Evolutionary conservation across 1,140 invertebrate genomes (phyloP).

Genomic region (Oryzaephilus surinamensis): DNA sequence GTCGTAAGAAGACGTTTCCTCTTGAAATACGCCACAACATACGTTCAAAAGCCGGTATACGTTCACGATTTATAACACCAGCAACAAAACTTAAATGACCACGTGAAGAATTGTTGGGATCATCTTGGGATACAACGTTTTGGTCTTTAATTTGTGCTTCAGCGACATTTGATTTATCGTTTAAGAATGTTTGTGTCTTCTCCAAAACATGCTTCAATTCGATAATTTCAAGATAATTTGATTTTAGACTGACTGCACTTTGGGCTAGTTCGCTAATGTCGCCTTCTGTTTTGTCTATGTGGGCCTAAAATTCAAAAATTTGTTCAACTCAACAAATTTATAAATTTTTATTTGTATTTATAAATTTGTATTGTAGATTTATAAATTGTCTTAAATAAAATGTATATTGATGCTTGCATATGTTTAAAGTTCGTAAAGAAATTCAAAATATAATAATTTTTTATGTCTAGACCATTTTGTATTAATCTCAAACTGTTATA

Average conservation of each 20-base stretch:
- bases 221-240: conserved; percentile 87
- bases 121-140: conserved; percentile 37
- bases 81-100: conserved; percentile 69
- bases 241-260: conserved; percentile 87
- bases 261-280: conserved; percentile 87
- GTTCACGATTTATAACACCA: conserved; percentile 77
- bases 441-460: too few relatives aligned
- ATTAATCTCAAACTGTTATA: too few relatives aligned
- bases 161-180: too few relatives aligned
- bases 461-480: too few relatives aligned
- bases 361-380: too few relatives aligned
- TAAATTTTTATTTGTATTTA: too few relatives aligned
- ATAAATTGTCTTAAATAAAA: too few relatives aligned
- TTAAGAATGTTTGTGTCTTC: conserved; percentile 89
- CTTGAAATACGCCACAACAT: conserved; percentile 96
- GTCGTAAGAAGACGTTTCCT: conserved; percentile 82
- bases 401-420: too few relatives aligned
- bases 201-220: conserved; percentile 88
- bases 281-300: conserved; percentile 86
- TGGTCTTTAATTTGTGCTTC: too few relatives aligned
- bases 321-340: too few relatives aligned
- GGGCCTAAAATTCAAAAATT: too few relatives aligned
- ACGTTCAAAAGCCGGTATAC: conserved; percentile 89
- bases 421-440: too few relatives aligned
- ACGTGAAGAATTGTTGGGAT: conserved; percentile 41